Evolutionary conservation across 35 echinoderm and acorn worm species (phyloP), one percentile per base, ranked within the genome.

Genomic region (Lytechinus pictus): DNA sequence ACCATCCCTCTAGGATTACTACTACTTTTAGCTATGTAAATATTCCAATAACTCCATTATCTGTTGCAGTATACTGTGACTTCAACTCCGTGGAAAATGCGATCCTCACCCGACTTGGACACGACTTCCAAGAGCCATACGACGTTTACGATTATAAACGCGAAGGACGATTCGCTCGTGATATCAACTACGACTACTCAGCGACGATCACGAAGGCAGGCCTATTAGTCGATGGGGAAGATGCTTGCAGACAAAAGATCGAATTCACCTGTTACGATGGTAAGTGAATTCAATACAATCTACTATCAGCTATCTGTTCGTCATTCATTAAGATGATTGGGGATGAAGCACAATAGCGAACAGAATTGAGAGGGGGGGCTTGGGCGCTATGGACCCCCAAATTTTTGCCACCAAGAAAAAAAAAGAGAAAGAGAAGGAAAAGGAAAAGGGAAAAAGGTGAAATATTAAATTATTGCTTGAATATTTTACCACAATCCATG

Each of bases 71-170:
- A 14, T 66, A 94, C n/a, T 97, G 97, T 27, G 95, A 94, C n/a
- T 97, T 97, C 93, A 86, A 94, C 87, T 54, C 79, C 19, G 44
- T 97, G 12, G 93, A 94, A 86, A 97, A 97, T 90, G 97, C 95
- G 9, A 54, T 96, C 19, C 28, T 90, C 1, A 97, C 95, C 9
- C 56, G 72, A 8, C 9, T 97, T 87, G 95, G 92, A 2, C 97
- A 97, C 61, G 95, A 97, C 56, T 89, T 86, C 14, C 86, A 94
- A 52, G 95, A 56, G 9, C 86, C 57, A 28, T 61, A 6, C 27
- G 57, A 89, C 51, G 55, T 97, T 10, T 86, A 54, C 13, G 95
- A 55, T 5, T 97, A 91, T n/a, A 52, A 54, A 6, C 28, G 72
- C 0, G 54, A 87, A 28, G 97, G 92, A 24, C 92, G 54, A 28